Evolutionary conservation across 1,140 invertebrate species (phyloP).

Genomic region (Muscidifurax raptorellus): DNA sequence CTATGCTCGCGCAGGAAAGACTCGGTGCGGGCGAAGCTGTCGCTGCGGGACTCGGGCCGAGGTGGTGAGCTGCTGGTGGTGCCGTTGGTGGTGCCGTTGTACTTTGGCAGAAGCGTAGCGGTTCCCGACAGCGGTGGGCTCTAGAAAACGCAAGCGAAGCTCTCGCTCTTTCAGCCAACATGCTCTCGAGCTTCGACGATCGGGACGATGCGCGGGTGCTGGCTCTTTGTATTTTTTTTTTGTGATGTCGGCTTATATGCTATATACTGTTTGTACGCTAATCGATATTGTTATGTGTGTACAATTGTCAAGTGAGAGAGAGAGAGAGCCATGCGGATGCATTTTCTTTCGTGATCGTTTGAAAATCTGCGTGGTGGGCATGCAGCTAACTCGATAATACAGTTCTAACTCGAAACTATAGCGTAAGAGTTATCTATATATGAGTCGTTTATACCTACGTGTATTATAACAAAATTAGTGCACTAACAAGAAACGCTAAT

Average conservation of each 20-base stretch:
- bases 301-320: conserved; percentile 3
- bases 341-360: conserved; percentile 18
- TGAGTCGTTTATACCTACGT: background rate
- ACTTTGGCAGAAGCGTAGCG: conserved; percentile 60
- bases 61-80: conserved; percentile 59
- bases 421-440: background rate
- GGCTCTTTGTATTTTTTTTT: background rate
- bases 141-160: conserved; percentile 71
- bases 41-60: conserved; percentile 68
- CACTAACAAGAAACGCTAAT: conserved; percentile 28
- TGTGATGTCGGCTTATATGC: background rate
- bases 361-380: background rate
- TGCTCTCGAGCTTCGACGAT: conserved; percentile 47
- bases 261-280: background rate
- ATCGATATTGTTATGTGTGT: background rate
- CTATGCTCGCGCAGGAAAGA: conserved; percentile 65
- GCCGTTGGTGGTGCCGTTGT: conserved; percentile 52
- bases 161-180: conserved; percentile 60
- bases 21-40: conserved; percentile 66
- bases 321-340: conserved; percentile 43
- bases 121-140: conserved; percentile 68
- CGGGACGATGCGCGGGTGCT: background rate
- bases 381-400: background rate
- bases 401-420: conserved; percentile 10
- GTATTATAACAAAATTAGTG: conserved; percentile 38